These are phyloP conservation scores for Melikaiella ostensackeni DNA, from an alignment of 2,888 invertebrate genomes.

Conservation along the genomic window DNA sequence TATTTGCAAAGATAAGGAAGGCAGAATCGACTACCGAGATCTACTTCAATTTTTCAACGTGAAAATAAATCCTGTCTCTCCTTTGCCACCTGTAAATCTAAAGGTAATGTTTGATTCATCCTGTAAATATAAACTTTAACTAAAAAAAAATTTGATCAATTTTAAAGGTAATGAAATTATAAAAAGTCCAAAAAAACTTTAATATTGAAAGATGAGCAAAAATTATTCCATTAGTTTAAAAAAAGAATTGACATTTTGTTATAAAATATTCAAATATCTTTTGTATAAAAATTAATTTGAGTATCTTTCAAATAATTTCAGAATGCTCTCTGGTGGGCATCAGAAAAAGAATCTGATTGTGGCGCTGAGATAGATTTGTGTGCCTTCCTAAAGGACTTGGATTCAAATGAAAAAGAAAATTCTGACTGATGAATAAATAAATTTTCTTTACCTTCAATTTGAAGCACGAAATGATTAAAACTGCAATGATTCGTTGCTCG, in stretches of 20 bases:
- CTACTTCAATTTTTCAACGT: slow-evolving; percentile 86
- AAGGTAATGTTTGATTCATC: slow-evolving; percentile 72
- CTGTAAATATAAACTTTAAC: slow-evolving; percentile 11
- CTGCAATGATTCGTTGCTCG: slow-evolving; percentile 1
- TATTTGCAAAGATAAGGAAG: slow-evolving; percentile 82
- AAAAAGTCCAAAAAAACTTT: slow-evolving; percentile 27
- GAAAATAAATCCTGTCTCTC: slow-evolving; percentile 79
- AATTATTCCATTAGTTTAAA: too few relatives aligned
- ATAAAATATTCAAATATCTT: background rate
- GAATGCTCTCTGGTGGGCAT: slow-evolving; percentile 78
- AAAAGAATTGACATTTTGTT: too few relatives aligned
- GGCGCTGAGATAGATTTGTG: slow-evolving; percentile 78
- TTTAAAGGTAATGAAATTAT: background rate
- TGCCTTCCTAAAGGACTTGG: slow-evolving; percentile 77
- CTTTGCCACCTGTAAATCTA: slow-evolving; percentile 78
- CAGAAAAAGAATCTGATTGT: slow-evolving; percentile 75
- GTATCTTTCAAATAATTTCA: slow-evolving; percentile 59
- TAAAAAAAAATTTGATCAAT: background rate
- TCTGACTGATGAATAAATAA: slow-evolving; percentile 16
- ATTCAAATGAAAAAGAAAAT: slow-evolving; percentile 71
- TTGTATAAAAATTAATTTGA: slow-evolving; percentile 62
- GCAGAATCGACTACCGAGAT: slow-evolving; percentile 84
- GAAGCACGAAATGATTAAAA: background rate
- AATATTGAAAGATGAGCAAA: background rate
- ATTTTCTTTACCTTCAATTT: background rate